Conservation (phyloP, 1,140 invertebrate genomes). For the Bombus impatiens region DNA sequence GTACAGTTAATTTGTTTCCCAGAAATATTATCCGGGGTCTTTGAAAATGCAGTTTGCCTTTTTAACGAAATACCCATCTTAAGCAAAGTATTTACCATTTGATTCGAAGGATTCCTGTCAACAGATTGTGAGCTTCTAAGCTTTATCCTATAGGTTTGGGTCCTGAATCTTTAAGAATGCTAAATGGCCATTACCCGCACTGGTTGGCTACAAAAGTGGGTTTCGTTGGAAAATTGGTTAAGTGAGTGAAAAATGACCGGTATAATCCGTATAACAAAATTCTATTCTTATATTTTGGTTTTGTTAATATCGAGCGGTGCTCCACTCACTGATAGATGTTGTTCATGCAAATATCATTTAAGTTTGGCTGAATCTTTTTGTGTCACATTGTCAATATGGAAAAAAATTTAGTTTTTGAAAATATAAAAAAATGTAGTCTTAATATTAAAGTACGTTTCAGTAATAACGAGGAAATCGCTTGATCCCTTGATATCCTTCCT, state of each 20-base stretch:
- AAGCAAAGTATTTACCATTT: constrained; percentile 12
- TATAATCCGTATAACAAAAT: neutral
- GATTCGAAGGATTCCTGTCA: constrained; percentile 5
- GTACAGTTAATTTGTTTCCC: neutral
- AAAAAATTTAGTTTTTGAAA: too few species aligned
- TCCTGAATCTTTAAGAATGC: neutral
- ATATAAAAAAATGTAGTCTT: too few species aligned
- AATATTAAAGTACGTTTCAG: too few species aligned
- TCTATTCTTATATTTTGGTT: neutral
- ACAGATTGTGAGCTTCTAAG: neutral
- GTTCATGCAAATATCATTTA: too few species aligned
- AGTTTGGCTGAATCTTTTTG: too few species aligned
- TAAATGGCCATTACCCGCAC: neutral
- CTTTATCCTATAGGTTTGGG: neutral
- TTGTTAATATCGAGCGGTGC: neutral
- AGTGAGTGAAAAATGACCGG: neutral
- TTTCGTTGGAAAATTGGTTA: neutral
- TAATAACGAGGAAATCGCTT: neutral
- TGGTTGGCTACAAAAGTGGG: neutral
- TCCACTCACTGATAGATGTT: neutral
- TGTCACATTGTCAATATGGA: too few species aligned
- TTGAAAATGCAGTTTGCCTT: neutral
- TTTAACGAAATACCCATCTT: neutral
- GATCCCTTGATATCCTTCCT: neutral
- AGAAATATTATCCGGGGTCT: neutral